Percentiles rank a stretch among this genome's conserved stretches.
Evolutionary conservation across 2,797 vertebrate genomes (phyloP).

Genomic region (Coregonus suidteri): DNA sequence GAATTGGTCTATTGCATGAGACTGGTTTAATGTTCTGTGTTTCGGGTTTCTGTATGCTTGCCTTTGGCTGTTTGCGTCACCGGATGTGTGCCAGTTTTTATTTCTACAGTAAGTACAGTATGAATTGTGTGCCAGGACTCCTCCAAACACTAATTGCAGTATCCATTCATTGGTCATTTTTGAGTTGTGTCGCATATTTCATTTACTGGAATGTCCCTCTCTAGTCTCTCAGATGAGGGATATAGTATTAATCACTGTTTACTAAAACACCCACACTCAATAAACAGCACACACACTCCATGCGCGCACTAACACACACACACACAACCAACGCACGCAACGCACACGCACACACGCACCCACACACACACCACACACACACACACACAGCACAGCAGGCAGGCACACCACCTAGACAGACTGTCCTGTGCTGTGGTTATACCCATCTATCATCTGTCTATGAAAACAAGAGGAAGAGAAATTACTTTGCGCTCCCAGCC

Average conservation of each 20-base stretch:
- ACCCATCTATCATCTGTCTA: slow-evolving; percentile 44
- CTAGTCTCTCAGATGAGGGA: neutral
- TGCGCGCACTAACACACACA: slow-evolving; percentile 11
- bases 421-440: slow-evolving; percentile 10
- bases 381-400: too few species aligned
- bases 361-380: slow-evolving; percentile 14
- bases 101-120: neutral
- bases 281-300: slow-evolving; percentile 9
- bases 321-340: slow-evolving; percentile 17
- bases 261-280: slow-evolving; percentile 7
- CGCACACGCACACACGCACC: too few species aligned
- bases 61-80: neutral
- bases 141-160: neutral
- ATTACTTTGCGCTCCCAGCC: slow-evolving; percentile 42
- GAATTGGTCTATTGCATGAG: neutral
- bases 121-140: neutral
- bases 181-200: neutral
- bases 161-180: slow-evolving; percentile 18
- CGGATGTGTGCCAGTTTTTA: neutral
- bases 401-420: too few species aligned
- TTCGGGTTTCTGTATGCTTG: neutral
- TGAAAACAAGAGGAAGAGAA: slow-evolving; percentile 42
- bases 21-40: neutral
- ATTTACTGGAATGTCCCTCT: slow-evolving; percentile 25
- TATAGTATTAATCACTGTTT: slow-evolving; percentile 3